Conservation (phyloP, 2,113 vertebrate genomes). For the Petrocephalus microphthalmus region DNA sequence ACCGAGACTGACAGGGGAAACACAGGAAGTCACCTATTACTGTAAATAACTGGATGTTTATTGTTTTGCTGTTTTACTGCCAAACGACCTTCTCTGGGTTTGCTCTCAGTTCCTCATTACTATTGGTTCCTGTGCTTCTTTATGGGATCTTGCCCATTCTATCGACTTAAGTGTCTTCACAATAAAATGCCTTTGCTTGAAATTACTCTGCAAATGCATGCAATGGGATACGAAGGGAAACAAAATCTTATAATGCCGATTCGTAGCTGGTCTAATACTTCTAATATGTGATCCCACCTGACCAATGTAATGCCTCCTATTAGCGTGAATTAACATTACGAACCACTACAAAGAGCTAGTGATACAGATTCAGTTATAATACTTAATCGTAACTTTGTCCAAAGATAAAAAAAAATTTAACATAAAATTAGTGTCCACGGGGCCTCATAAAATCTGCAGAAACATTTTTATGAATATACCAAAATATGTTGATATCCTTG, state of each 20-base stretch:
- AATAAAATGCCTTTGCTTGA: not conserved
- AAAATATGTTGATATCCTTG: not conserved
- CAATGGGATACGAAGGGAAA: not conserved
- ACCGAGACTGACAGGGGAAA: not conserved
- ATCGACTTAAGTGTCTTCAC: not conserved
- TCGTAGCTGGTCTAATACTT: not conserved
- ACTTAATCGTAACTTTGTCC: not conserved
- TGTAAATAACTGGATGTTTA: constrained; percentile 8
- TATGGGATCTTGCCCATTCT: not conserved
- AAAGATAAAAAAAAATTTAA: not conserved
- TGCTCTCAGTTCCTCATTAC: not conserved
- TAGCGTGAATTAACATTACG: not conserved
- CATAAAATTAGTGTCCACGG: not conserved
- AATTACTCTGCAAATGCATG: not conserved
- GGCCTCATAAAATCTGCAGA: not conserved
- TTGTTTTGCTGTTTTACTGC: not conserved
- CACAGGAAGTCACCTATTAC: not conserved
- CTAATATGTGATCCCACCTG: not conserved
- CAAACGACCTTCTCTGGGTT: not conserved
- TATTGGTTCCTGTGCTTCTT: not conserved
- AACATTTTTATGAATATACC: not conserved
- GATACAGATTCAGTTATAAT: not conserved
- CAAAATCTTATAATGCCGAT: not conserved
- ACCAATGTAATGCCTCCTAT: not conserved
- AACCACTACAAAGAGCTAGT: not conserved